phyloP scores from a whole-genome alignment of 1,140 invertebrate species.

The Ladona fulva region DNA sequence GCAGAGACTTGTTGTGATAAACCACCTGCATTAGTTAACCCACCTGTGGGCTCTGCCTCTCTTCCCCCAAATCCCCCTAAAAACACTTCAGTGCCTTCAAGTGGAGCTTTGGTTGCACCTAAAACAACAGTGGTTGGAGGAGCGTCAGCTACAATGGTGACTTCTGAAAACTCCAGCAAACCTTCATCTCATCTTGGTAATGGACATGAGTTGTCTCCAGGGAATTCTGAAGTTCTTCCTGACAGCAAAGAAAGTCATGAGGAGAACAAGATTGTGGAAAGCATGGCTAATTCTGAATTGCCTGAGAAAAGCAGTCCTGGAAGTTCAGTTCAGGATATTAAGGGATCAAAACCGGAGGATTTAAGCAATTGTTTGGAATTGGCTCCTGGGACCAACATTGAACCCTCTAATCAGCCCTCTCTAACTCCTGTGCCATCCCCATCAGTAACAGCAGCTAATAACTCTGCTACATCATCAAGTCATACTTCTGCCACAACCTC shows the following conservation, averaged over 20 bases:
- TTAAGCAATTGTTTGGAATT: background rate
- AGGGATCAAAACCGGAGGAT: background rate
- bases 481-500: background rate
- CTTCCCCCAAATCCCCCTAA: background rate
- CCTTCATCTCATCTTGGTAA: background rate
- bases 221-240: background rate
- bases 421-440: background rate
- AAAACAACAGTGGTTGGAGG: background rate
- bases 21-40: background rate
- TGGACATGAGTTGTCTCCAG: background rate
- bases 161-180: background rate
- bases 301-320: background rate
- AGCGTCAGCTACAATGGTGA: background rate
- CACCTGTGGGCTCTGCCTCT: slow-evolving; percentile 1
- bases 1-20: slow-evolving; percentile 21
- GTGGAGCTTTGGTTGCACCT: background rate
- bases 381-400: background rate
- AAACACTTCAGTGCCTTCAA: slow-evolving; percentile 9
- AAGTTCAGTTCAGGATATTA: background rate
- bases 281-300: background rate
- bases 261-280: background rate
- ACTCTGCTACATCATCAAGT: background rate
- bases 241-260: background rate
- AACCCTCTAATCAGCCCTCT: background rate
- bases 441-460: too few species aligned